Percentiles rank a stretch among this genome's conserved stretches.
phyloP scores from a whole-genome alignment of 1,140 invertebrate genomes.

The Chrysomallon squamiferum region DNA sequence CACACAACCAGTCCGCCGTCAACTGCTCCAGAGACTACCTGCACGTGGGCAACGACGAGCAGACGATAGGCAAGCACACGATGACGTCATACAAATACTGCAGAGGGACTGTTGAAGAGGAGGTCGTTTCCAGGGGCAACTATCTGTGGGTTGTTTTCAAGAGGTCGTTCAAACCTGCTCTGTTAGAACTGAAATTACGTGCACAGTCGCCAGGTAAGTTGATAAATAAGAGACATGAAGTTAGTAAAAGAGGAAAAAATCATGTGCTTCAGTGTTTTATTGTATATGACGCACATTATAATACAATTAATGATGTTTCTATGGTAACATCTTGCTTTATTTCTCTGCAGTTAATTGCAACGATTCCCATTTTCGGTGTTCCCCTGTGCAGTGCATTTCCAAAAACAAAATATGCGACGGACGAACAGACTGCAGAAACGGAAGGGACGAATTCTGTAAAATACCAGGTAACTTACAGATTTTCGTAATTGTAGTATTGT shows the following conservation, averaged over 20 bases:
- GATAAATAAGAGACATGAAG: not conserved
- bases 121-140: conserved; percentile 28
- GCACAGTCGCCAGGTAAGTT: conserved; percentile 11
- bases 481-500: not conserved
- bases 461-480: not conserved
- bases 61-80: conserved; percentile 13
- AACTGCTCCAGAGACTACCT: conserved; percentile 11
- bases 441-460: conserved; percentile 33
- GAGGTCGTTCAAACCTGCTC: not conserved
- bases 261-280: too few relatives aligned
- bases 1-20: not conserved
- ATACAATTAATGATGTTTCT: too few relatives aligned
- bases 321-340: too few relatives aligned
- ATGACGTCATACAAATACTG: conserved; percentile 36
- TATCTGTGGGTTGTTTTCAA: conserved; percentile 28
- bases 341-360: conserved; percentile 24
- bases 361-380: conserved; percentile 19
- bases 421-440: conserved; percentile 26
- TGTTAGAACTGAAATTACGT: conserved; percentile 6
- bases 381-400: conserved; percentile 32
- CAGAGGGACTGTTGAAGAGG: conserved; percentile 7
- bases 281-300: too few relatives aligned
- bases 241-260: not conserved
- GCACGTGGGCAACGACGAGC: conserved; percentile 28
- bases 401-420: conserved; percentile 22